These are phyloP conservation scores for Notodonta ziczac DNA, from an alignment of 2,888 invertebrate genomes.

Conservation along the genomic window DNA sequence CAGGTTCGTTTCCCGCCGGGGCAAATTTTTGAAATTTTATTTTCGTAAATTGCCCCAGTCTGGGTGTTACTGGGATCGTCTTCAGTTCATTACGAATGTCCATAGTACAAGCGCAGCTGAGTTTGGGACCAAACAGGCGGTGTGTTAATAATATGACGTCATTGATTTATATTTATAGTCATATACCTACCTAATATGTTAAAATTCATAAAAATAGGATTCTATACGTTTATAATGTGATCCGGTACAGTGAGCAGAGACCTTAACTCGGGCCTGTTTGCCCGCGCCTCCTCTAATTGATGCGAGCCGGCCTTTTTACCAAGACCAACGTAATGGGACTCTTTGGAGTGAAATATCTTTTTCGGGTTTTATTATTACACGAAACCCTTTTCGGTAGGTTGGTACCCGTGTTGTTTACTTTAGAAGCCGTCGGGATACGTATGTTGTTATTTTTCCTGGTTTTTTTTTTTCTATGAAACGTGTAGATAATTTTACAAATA, in stretches of 20 bases:
- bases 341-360: conserved; percentile 73
- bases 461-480: not conserved
- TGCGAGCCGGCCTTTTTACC: conserved; percentile 62
- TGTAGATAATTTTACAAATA: not conserved
- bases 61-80: too few relatives aligned
- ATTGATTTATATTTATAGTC: too few relatives aligned
- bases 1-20: too few relatives aligned
- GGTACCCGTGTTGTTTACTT: conserved; percentile 26
- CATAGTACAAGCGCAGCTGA: too few relatives aligned
- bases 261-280: conserved; percentile 50
- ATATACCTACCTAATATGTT: too few relatives aligned
- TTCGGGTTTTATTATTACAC: conserved; percentile 52
- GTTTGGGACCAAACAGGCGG: too few relatives aligned
- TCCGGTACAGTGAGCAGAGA: conserved; percentile 18
- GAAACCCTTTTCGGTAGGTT: conserved; percentile 40
- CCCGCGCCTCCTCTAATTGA: conserved; percentile 73
- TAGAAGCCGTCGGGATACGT: not conserved
- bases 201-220: not conserved
- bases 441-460: not conserved
- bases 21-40: too few relatives aligned
- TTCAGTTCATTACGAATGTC: too few relatives aligned
- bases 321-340: conserved; percentile 70
- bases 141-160: too few relatives aligned
- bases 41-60: too few relatives aligned
- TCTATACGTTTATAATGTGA: not conserved